Percentiles rank a stretch among this genome's conserved stretches.
Conservation (phyloP, 2,797 vertebrate species). For the Eulemur albifrons region DNA sequence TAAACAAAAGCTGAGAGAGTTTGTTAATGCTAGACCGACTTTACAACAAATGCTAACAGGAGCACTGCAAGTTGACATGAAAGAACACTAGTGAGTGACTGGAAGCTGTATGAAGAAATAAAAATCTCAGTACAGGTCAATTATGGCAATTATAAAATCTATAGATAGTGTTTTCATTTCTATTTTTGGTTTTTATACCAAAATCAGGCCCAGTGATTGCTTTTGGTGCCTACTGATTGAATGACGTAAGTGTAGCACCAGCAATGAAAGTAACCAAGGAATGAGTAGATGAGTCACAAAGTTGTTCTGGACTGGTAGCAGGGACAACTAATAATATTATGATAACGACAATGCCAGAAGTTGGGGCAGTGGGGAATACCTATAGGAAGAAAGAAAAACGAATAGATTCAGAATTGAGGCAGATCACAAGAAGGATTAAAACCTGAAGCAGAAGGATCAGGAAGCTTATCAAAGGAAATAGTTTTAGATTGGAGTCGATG, state of each 20-base stretch:
- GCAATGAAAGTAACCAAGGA: neutral
- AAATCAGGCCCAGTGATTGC: neutral
- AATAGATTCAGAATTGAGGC: neutral
- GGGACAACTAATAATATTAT: neutral
- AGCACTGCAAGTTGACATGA: neutral
- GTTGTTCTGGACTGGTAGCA: neutral
- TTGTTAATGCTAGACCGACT: neutral
- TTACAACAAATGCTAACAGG: neutral
- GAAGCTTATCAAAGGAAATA: neutral
- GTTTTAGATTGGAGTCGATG: neutral
- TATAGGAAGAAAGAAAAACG: neutral
- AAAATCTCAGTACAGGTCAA: neutral
- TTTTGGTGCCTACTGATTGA: neutral
- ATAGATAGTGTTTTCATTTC: neutral
- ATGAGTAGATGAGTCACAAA: neutral
- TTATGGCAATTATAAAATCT: neutral
- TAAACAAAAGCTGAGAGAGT: neutral
- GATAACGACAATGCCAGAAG: neutral
- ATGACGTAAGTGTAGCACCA: neutral
- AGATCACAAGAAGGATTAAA: neutral
- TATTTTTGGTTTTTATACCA: neutral
- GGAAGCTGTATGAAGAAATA: neutral
- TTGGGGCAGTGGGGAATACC: accelerated
- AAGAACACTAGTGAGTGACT: neutral
- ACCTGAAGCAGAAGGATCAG: neutral